Percentiles rank a stretch among this genome's conserved stretches.
Evolutionary conservation across 2,888 invertebrate genomes (phyloP).

Genomic region (Tipula vernalis): DNA sequence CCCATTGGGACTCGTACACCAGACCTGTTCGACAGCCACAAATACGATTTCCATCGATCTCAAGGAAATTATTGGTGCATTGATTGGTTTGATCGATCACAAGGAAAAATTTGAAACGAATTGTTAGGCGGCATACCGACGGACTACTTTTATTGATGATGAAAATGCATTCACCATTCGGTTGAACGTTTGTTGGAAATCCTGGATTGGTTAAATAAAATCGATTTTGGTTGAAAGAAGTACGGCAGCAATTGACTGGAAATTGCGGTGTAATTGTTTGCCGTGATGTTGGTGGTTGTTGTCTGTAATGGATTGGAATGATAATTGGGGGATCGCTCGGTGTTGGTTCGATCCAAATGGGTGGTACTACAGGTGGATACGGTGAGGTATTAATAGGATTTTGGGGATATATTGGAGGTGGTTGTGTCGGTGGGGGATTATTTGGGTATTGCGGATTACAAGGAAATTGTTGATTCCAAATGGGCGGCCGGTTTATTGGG

Average conservation of each 20-base stretch:
- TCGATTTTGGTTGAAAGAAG: slow-evolving; percentile 33
- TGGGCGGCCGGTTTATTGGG: slow-evolving; percentile 15
- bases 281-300: background rate
- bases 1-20: slow-evolving; percentile 26
- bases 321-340: background rate
- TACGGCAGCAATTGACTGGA: slow-evolving; percentile 29
- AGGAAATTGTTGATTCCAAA: background rate
- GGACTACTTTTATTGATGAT: slow-evolving; percentile 37
- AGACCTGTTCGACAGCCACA: slow-evolving; percentile 43
- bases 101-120: slow-evolving; percentile 43
- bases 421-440: background rate
- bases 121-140: slow-evolving; percentile 39
- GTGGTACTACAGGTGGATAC: background rate
- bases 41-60: slow-evolving; percentile 42
- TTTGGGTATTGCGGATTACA: background rate
- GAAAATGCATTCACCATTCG: slow-evolving; percentile 38
- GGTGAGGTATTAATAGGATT: background rate
- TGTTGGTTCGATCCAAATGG: background rate
- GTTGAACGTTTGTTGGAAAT: slow-evolving; percentile 37
- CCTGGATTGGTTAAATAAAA: slow-evolving; percentile 44
- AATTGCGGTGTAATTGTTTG: background rate
- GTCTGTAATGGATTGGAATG: background rate
- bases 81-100: slow-evolving; percentile 31
- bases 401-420: background rate
- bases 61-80: slow-evolving; percentile 40